A percentile compares a stretch with the other conserved stretches of the same genome.
Conservation (phyloP, 2,797 vertebrate species). For the Anguilla anguilla region DNA sequence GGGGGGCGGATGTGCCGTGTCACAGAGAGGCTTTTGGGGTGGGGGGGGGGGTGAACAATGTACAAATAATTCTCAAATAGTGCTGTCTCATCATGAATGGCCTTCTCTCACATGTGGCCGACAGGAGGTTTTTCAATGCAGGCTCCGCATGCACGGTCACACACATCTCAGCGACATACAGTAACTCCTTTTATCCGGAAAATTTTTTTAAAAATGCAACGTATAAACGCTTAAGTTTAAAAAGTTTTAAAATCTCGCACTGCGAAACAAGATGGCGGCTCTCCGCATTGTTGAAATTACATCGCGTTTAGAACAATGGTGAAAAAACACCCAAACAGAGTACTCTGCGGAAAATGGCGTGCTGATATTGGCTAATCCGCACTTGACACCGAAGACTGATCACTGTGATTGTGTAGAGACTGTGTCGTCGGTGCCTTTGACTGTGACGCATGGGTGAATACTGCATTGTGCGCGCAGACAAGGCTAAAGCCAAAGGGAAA, state of each 20-base stretch:
- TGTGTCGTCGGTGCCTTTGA: neutral
- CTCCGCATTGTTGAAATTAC: no score
- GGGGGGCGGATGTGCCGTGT: conserved; percentile 14
- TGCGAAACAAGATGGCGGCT: no score
- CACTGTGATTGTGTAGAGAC: no score
- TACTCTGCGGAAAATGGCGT: no score
- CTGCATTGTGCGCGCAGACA: neutral
- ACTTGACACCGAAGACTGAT: no score
- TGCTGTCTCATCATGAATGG: neutral
- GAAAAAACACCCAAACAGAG: no score
- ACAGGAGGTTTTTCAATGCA: neutral
- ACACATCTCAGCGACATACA: neutral
- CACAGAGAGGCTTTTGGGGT: neutral
- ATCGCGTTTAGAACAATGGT: no score
- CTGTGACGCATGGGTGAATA: neutral
- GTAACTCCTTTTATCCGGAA: neutral
- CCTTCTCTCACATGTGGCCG: neutral
- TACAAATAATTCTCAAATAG: neutral
- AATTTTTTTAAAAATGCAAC: neutral
- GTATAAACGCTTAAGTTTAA: neutral
- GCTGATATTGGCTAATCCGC: no score
- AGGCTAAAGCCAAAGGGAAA: neutral
- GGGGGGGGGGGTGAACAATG: neutral
- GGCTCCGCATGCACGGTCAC: neutral
- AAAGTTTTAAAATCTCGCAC: no score